phyloP scores from a whole-genome alignment of 2,888 invertebrate species.

The Ornithoptera alexandrae region DNA sequence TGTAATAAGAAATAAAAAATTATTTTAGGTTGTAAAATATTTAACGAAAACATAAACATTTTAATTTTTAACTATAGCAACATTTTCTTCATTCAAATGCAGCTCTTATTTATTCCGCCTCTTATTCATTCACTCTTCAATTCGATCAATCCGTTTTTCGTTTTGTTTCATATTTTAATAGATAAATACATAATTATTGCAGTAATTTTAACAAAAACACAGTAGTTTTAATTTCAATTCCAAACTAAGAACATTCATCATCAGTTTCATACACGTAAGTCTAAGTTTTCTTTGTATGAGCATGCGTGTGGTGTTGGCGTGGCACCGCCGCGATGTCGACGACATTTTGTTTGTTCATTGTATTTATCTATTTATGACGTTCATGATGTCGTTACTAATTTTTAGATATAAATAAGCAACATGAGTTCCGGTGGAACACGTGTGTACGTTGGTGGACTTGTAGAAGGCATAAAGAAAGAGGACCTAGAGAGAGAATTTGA shows the following conservation, averaged over 20 bases:
- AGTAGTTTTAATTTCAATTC: conserved; percentile 31
- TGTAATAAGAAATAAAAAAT: neutral
- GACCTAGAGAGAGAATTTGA: conserved; percentile 94
- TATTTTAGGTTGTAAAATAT: neutral
- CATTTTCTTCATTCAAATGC: conserved; percentile 37
- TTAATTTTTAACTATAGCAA: conserved; percentile 26
- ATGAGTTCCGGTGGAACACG: conserved; percentile 83
- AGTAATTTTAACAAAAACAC: conserved; percentile 49
- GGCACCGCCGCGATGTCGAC: conserved; percentile 66
- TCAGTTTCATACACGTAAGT: conserved; percentile 61
- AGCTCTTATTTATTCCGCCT: conserved; percentile 44
- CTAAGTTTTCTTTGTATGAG: conserved; percentile 38
- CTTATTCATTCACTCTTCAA: conserved; percentile 48
- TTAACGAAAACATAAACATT: neutral
- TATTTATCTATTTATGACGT: conserved; percentile 61
- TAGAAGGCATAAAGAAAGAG: conserved; percentile 93
- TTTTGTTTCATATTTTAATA: conserved; percentile 55
- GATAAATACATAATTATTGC: conserved; percentile 49
- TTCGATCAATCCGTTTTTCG: conserved; percentile 57
- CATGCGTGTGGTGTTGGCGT: conserved; percentile 56
- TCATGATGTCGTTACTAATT: conserved; percentile 26
- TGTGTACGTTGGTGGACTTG: conserved; percentile 94
- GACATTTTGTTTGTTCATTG: conserved; percentile 77
- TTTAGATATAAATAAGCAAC: conserved; percentile 41
- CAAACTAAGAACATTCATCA: conserved; percentile 42